These are phyloP conservation scores for Aurelia aurita complex sp. Pacific DNA, from an alignment of 30 jellyfish, hydroid and myxozoan genomes.

Conservation along the genomic window DNA sequence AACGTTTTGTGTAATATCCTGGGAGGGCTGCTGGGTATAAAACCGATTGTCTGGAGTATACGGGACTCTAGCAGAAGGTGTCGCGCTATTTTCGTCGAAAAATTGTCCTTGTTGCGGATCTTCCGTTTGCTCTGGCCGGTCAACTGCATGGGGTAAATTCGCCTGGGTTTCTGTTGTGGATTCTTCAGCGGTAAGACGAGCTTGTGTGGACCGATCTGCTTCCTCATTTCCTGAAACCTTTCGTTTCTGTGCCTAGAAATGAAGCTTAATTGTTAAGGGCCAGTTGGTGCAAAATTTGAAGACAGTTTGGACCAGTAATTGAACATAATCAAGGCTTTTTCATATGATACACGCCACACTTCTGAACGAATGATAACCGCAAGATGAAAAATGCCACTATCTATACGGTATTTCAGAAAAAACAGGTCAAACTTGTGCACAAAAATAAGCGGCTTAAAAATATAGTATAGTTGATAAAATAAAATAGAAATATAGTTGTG, in stretches of 20 bases:
- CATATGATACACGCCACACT: no score
- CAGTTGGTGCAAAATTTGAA: no score
- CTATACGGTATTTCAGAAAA: no score
- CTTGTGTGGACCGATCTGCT: background rate
- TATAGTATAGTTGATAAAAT: no score
- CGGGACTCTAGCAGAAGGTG: background rate
- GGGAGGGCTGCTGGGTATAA: background rate
- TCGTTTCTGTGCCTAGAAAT: conserved; percentile 1
- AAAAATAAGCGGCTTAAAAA: no score
- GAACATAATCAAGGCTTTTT: no score
- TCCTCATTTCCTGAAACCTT: conserved; percentile 1
- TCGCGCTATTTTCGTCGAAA: background rate
- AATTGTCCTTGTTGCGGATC: background rate
- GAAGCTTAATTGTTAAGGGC: background rate
- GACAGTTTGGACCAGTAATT: no score
- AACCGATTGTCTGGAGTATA: background rate
- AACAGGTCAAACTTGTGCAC: no score
- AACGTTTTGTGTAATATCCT: background rate
- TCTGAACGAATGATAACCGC: no score
- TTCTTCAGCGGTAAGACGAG: background rate
- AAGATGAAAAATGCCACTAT: no score
- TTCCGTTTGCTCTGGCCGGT: background rate
- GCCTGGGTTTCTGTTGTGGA: background rate
- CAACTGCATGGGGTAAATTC: background rate
- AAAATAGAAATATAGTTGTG: no score